Conservation (phyloP, 2,113 vertebrate genomes). For the Hyaena hyaena region DNA sequence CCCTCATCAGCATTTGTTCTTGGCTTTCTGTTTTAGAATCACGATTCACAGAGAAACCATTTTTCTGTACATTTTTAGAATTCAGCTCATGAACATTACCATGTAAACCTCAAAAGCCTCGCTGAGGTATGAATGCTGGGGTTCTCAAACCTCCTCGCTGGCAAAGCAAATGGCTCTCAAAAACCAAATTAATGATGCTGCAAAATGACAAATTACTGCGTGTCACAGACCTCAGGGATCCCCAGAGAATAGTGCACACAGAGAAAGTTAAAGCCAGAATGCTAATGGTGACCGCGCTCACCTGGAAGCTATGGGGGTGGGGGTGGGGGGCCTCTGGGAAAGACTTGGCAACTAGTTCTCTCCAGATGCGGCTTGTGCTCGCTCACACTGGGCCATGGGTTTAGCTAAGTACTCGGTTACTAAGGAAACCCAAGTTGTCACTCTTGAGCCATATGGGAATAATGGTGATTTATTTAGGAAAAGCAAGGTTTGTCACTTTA, state of each 20-base stretch:
- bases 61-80: not conserved
- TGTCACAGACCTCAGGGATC: slow-evolving; percentile 55
- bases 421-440: slow-evolving; percentile 90
- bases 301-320: not conserved
- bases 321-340: not conserved
- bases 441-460: slow-evolving; percentile 86
- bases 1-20: not conserved
- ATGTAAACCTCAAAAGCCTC: slow-evolving; percentile 7
- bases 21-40: not conserved
- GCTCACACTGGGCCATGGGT: not conserved
- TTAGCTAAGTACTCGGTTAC: slow-evolving; percentile 86
- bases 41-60: not conserved
- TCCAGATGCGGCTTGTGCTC: not conserved
- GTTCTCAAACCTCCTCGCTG: slow-evolving; percentile 18
- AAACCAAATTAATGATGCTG: slow-evolving; percentile 69
- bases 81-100: not conserved
- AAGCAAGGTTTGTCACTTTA: slow-evolving; percentile 90
- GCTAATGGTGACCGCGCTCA: not conserved
- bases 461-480: slow-evolving; percentile 91
- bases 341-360: not conserved
- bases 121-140: not conserved
- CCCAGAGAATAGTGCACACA: not conserved
- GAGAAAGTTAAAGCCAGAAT: not conserved
- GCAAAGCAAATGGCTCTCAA: slow-evolving; percentile 58
- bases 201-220: slow-evolving; percentile 70